Evolutionary conservation across 2,888 invertebrate genomes (phyloP).

Genomic region (Venusia cambrica): DNA sequence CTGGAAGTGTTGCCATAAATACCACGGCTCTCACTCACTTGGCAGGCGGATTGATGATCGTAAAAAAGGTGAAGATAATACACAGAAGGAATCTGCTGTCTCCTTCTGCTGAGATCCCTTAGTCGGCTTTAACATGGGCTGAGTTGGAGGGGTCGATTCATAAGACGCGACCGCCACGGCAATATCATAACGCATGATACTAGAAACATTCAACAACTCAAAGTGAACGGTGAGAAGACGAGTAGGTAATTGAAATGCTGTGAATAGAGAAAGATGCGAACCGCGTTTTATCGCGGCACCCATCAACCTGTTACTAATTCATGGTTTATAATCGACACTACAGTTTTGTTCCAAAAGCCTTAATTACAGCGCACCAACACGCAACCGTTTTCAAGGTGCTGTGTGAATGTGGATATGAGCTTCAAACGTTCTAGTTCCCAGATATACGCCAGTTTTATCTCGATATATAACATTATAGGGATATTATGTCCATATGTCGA

Average conservation of each 20-base stretch:
- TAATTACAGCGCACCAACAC: slow-evolving; percentile 54
- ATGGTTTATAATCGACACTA: slow-evolving; percentile 28
- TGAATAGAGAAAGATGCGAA: slow-evolving; percentile 5
- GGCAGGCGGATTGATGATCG: no score
- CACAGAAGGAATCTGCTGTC: no score
- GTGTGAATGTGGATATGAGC: slow-evolving; percentile 43
- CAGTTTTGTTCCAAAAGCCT: slow-evolving; percentile 48
- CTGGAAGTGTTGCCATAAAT: no score
- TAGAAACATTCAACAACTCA: background rate
- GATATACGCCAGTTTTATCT: slow-evolving; percentile 6
- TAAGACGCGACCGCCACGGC: no score
- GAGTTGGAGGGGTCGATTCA: no score
- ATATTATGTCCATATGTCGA: background rate
- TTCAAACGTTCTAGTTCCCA: slow-evolving; percentile 28
- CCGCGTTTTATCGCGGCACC: slow-evolving; percentile 13
- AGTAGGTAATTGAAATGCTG: slow-evolving; percentile 1
- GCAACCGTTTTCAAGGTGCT: slow-evolving; percentile 54
- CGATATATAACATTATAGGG: slow-evolving; percentile 8
- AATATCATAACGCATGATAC: no score
- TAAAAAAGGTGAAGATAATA: no score
- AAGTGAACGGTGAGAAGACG: background rate
- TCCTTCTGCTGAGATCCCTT: no score
- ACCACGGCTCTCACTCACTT: no score
- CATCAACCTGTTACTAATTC: slow-evolving; percentile 29
- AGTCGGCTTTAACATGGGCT: no score